Percentiles rank a stretch among this genome's conserved stretches.
These are phyloP conservation scores for Chesias legatella DNA, from an alignment of 2,888 invertebrate genomes.

Conservation along the genomic window DNA sequence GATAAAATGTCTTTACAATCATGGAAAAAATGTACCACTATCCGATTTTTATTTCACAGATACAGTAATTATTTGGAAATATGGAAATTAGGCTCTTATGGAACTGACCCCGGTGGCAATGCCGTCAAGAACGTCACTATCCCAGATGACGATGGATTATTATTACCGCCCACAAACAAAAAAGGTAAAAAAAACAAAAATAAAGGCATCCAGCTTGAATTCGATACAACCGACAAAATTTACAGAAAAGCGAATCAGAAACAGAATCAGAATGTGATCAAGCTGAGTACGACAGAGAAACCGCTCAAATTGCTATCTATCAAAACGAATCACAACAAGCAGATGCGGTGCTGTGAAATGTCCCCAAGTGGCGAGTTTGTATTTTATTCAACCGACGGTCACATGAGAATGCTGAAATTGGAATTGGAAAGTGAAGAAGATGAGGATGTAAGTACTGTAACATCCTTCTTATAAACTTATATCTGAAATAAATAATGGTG, in stretches of 20 bases:
- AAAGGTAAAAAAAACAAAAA: slow-evolving; percentile 31
- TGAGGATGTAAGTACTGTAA: slow-evolving; percentile 60
- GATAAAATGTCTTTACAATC: no score
- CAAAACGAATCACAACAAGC: slow-evolving; percentile 82
- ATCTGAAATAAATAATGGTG: no score
- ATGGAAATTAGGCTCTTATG: slow-evolving; percentile 78
- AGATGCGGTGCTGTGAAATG: slow-evolving; percentile 85
- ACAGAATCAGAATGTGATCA: slow-evolving; percentile 14
- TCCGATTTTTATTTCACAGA: slow-evolving; percentile 42
- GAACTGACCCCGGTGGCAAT: slow-evolving; percentile 81
- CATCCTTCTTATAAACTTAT: no score
- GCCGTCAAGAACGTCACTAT: slow-evolving; percentile 39
- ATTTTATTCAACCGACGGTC: slow-evolving; percentile 85
- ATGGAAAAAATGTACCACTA: no score
- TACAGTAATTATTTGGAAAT: slow-evolving; percentile 77
- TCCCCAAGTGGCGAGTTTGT: slow-evolving; percentile 86
- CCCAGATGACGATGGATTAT: not conserved
- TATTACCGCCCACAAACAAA: slow-evolving; percentile 23
- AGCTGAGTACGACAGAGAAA: slow-evolving; percentile 65
- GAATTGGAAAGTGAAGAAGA: slow-evolving; percentile 44
- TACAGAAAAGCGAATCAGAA: slow-evolving; percentile 17
- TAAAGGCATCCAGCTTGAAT: slow-evolving; percentile 34
- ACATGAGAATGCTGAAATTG: slow-evolving; percentile 84
- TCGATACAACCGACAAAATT: slow-evolving; percentile 46
- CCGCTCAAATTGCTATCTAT: slow-evolving; percentile 86